phyloP scores from a whole-genome alignment of 2,888 invertebrate species.

The Homarus gammarus region DNA sequence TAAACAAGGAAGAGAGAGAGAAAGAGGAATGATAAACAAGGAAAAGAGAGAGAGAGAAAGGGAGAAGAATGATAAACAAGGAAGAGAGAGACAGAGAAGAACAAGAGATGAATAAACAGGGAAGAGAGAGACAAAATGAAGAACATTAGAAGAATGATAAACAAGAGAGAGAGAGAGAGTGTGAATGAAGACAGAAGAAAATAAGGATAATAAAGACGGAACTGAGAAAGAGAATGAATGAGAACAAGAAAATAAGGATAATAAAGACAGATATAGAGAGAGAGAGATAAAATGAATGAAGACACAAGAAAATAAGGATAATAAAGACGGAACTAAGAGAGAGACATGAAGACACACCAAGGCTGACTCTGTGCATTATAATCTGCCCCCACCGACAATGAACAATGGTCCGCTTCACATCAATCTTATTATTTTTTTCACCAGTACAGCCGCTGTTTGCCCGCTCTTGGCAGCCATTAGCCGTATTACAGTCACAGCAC shows the following conservation, averaged over 20 bases:
- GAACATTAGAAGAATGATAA: too few relatives aligned
- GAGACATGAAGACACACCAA: background rate
- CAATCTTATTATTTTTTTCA: conserved; percentile 46
- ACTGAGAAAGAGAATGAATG: too few relatives aligned
- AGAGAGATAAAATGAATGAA: background rate
- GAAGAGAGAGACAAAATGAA: too few relatives aligned
- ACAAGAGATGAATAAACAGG: too few relatives aligned
- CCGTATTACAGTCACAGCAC: conserved; percentile 41
- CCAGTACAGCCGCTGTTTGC: conserved; percentile 43
- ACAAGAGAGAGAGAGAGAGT: too few relatives aligned
- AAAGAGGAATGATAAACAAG: too few relatives aligned
- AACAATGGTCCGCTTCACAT: conserved; percentile 30
- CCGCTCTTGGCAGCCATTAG: conserved; percentile 48
- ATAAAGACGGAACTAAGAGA: background rate
- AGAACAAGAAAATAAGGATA: background rate
- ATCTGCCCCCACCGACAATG: background rate
- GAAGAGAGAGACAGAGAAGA: too few relatives aligned
- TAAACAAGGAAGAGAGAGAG: too few relatives aligned
- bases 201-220: too few relatives aligned
- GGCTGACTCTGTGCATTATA: background rate
- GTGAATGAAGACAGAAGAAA: too few relatives aligned
- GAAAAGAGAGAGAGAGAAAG: too few relatives aligned
- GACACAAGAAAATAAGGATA: background rate
- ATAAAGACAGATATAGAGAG: background rate
- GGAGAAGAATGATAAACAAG: too few relatives aligned